Evolutionary conservation across 2,888 invertebrate species (phyloP).

Genomic region (Andrena fulva): DNA sequence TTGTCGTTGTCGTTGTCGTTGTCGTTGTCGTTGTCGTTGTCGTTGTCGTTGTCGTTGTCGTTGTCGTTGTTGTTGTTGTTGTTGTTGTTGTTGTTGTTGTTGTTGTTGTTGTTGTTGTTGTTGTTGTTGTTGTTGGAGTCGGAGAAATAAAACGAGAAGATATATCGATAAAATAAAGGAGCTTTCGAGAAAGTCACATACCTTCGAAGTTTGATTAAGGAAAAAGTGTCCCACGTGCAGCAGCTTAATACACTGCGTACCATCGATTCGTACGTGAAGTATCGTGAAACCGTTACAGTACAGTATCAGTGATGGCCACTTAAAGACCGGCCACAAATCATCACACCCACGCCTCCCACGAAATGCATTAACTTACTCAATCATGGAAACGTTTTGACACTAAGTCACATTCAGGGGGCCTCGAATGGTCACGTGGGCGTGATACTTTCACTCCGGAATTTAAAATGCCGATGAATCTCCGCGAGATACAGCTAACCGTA

Average conservation of each 20-base stretch:
- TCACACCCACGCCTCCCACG: slow-evolving; percentile 63
- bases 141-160: background rate
- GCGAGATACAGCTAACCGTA: background rate
- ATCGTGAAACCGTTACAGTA: slow-evolving; percentile 55
- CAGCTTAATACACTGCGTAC: slow-evolving; percentile 11
- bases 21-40: too few species aligned
- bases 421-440: slow-evolving; percentile 48
- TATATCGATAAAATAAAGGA: background rate
- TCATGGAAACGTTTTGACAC: slow-evolving; percentile 65
- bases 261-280: slow-evolving; percentile 53
- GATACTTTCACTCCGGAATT: slow-evolving; percentile 74
- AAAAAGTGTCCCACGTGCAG: background rate
- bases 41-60: too few species aligned
- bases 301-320: slow-evolving; percentile 50
- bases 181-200: background rate
- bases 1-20: too few species aligned
- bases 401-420: slow-evolving; percentile 54
- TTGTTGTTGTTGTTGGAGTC: too few species aligned
- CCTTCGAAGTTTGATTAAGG: background rate
- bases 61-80: too few species aligned
- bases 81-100: too few species aligned
- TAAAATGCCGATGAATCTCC: slow-evolving; percentile 73
- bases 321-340: slow-evolving; percentile 56
- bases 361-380: slow-evolving; percentile 66
- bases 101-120: too few species aligned